These are phyloP conservation scores for Venturia canescens DNA, from an alignment of 1,140 invertebrate genomes.

Conservation along the genomic window DNA sequence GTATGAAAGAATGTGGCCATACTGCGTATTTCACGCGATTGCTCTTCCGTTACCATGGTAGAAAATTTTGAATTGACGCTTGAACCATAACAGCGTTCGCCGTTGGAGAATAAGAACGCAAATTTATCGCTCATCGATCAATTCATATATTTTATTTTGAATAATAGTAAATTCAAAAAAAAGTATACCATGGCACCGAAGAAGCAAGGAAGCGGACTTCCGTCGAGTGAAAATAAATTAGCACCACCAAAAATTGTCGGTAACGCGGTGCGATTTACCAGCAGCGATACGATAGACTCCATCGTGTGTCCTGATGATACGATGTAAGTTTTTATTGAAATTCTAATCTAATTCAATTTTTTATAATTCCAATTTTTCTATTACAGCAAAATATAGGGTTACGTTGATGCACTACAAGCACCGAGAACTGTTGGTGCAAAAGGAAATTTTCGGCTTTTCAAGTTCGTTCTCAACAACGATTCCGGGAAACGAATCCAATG, in stretches of 20 bases:
- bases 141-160: background rate
- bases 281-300: background rate
- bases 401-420: constrained; percentile 2
- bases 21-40: background rate
- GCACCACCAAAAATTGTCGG: background rate
- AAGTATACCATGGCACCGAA: background rate
- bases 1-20: too few species aligned
- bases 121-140: background rate
- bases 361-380: background rate
- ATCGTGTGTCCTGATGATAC: background rate
- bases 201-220: background rate
- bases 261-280: background rate
- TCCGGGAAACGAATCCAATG: constrained; percentile 22
- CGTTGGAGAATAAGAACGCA: background rate
- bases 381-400: constrained; percentile 17
- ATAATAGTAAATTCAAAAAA: background rate
- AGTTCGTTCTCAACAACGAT: constrained; percentile 27
- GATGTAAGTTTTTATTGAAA: background rate
- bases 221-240: background rate
- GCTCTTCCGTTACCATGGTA: constrained; percentile 1
- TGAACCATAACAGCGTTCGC: background rate
- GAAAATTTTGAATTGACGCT: background rate
- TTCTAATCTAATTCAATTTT: background rate
- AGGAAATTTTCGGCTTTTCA: constrained; percentile 2
- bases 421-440: background rate